phyloP scores from a whole-genome alignment of 2,113 vertebrate species.

The Tupaia chinensis region DNA sequence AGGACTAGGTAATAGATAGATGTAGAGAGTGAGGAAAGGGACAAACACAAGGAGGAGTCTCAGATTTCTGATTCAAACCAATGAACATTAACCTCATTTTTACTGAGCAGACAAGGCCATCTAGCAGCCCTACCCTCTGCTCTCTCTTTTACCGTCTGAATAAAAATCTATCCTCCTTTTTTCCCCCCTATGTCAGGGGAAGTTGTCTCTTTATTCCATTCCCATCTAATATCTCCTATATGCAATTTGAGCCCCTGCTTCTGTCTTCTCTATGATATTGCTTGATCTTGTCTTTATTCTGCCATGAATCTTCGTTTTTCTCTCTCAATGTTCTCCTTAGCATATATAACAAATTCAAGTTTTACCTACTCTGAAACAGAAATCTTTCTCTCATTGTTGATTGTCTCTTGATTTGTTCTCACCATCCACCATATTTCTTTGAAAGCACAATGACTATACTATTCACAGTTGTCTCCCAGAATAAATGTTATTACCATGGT shows the following conservation, averaged over 20 bases:
- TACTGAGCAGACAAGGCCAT: neutral
- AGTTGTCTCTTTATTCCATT: neutral
- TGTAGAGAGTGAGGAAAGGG: neutral
- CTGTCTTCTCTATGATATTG: neutral
- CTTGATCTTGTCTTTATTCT: neutral
- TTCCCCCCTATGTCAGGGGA: neutral
- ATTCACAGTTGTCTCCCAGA: conserved; percentile 49
- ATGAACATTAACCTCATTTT: neutral
- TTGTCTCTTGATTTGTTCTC: conserved; percentile 1
- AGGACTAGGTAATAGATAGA: neutral
- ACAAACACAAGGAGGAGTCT: neutral
- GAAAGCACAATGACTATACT: conserved; percentile 16
- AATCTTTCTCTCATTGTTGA: neutral
- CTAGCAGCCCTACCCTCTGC: neutral
- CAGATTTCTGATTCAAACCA: neutral
- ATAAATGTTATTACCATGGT: conserved; percentile 48
- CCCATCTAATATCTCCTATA: neutral
- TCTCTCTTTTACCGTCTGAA: neutral
- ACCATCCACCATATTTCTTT: conserved; percentile 5
- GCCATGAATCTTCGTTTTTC: neutral
- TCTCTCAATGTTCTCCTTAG: neutral
- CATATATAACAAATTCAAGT: neutral
- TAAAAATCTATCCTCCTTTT: neutral
- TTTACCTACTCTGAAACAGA: conserved; percentile 15
- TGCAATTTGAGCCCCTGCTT: neutral